Evolutionary conservation across 2,888 invertebrate species (phyloP).

Genomic region (Trachelus stipa): DNA sequence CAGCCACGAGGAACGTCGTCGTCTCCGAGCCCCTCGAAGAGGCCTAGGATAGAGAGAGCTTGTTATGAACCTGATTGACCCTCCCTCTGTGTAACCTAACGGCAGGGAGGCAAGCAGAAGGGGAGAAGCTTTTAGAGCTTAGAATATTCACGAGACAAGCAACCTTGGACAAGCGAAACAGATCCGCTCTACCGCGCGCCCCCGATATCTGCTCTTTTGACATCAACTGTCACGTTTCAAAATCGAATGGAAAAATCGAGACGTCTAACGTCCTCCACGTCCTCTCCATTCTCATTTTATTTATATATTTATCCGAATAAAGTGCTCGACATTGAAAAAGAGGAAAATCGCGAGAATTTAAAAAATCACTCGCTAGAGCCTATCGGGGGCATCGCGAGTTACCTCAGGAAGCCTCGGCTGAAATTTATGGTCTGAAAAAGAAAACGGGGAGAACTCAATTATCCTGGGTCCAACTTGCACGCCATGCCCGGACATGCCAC

Average conservation of each 20-base stretch:
- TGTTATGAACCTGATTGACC: conserved; percentile 66
- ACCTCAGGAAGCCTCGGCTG: not conserved
- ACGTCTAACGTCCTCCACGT: not conserved
- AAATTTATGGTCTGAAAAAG: not conserved
- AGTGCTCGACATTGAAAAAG: not conserved
- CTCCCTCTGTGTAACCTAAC: conserved; percentile 53
- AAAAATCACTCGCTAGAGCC: not conserved
- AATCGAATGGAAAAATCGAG: not conserved
- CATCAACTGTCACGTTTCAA: conserved; percentile 18
- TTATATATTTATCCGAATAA: not conserved
- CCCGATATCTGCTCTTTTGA: conserved; percentile 26
- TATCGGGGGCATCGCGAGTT: not conserved
- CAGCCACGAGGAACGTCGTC: not conserved
- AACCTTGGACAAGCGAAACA: conserved; percentile 54
- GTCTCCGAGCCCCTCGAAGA: conserved; percentile 7
- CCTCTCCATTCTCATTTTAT: not conserved
- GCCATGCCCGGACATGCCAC: not conserved
- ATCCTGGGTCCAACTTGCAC: not conserved
- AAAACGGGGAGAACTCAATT: not conserved
- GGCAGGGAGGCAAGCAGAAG: conserved; percentile 38
- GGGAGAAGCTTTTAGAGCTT: conserved; percentile 64
- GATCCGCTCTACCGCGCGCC: conserved; percentile 17
- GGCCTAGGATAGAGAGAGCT: conserved; percentile 43
- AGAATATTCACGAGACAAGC: conserved; percentile 64
- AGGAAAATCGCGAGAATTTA: not conserved